Evolutionary conservation across 1,140 invertebrate genomes (phyloP).

Genomic region (Drosophila teissieri): DNA sequence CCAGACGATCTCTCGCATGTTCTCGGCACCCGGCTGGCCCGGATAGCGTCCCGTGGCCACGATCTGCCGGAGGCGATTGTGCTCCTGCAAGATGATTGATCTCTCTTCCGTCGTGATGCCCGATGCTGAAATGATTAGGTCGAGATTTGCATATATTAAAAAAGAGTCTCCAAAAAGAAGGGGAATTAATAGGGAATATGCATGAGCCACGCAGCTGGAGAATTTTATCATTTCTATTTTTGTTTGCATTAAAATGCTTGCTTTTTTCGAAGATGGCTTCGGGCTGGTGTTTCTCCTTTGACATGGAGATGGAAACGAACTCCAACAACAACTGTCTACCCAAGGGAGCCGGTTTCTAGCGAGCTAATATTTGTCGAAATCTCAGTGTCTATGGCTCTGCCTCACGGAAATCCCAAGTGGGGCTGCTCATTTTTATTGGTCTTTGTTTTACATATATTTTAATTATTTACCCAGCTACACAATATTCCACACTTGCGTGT

Average conservation of each 20-base stretch:
- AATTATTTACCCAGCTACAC: slow-evolving; percentile 30
- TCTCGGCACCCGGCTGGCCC: slow-evolving; percentile 90
- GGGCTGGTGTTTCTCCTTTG: slow-evolving; percentile 44
- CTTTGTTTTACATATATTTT: slow-evolving; percentile 52
- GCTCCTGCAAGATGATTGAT: slow-evolving; percentile 90
- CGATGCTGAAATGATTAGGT: slow-evolving; percentile 84
- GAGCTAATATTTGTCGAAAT: slow-evolving; percentile 57
- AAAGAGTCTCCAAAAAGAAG: slow-evolving; percentile 7
- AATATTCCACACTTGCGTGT: slow-evolving; percentile 45
- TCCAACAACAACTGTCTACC: slow-evolving; percentile 8
- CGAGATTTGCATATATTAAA: slow-evolving; percentile 73
- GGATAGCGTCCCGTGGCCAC: slow-evolving; percentile 91
- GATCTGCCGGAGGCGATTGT: slow-evolving; percentile 91
- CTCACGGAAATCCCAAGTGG: slow-evolving; percentile 46
- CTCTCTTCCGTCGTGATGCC: slow-evolving; percentile 90
- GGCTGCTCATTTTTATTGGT: slow-evolving; percentile 43
- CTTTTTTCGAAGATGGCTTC: slow-evolving; percentile 49
- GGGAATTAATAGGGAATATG: slow-evolving; percentile 36
- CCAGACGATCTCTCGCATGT: slow-evolving; percentile 95
- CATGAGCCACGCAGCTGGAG: slow-evolving; percentile 43
- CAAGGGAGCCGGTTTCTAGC: slow-evolving; percentile 61
- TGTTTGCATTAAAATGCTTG: slow-evolving; percentile 65
- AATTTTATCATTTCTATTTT: slow-evolving; percentile 80
- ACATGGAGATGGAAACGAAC: slow-evolving; percentile 10
- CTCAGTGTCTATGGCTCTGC: slow-evolving; percentile 45